Conservation (phyloP, 2,888 invertebrate genomes). For the Chrysodeixis includens region DNA sequence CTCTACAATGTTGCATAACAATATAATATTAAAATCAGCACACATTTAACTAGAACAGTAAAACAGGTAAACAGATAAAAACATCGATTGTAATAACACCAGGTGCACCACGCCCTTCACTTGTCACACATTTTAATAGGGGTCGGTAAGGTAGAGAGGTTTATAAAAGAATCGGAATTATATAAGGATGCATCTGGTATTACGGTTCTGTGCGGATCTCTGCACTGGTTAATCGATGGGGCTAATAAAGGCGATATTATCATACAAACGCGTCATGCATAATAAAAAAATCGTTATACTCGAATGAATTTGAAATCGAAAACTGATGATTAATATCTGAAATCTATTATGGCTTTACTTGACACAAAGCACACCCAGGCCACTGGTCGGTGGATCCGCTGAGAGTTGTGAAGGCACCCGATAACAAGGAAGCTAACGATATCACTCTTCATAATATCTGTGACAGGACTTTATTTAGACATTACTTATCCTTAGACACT, state of each 20-base stretch:
- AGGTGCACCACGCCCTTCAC: slow-evolving; percentile 35
- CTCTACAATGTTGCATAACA: slow-evolving; percentile 18
- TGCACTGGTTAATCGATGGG: slow-evolving; percentile 18
- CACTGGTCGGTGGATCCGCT: slow-evolving; percentile 33
- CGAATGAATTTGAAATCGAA: slow-evolving; percentile 27
- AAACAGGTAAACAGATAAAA: slow-evolving; percentile 15
- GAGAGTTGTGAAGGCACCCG: slow-evolving; percentile 36
- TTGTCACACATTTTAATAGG: too few relatives aligned
- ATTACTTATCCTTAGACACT: slow-evolving; percentile 17
- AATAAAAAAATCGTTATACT: slow-evolving; percentile 19
- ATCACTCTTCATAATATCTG: slow-evolving; percentile 12
- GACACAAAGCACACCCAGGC: slow-evolving; percentile 57
- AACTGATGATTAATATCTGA: slow-evolving; percentile 19
- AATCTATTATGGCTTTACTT: slow-evolving; percentile 34
- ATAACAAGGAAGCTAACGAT: slow-evolving; percentile 41
- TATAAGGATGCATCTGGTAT: slow-evolving; percentile 24
- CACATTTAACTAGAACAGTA: slow-evolving; percentile 16
- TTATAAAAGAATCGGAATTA: not conserved
- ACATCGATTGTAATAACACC: slow-evolving; percentile 26
- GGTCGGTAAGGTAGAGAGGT: too few relatives aligned
- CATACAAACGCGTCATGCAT: slow-evolving; percentile 50
- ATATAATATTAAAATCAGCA: slow-evolving; percentile 19
- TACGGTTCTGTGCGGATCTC: slow-evolving; percentile 15
- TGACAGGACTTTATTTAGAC: slow-evolving; percentile 7
- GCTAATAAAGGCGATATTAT: slow-evolving; percentile 44